Conservation (phyloP, 2,797 vertebrate species). For the Falco concolor region DNA sequence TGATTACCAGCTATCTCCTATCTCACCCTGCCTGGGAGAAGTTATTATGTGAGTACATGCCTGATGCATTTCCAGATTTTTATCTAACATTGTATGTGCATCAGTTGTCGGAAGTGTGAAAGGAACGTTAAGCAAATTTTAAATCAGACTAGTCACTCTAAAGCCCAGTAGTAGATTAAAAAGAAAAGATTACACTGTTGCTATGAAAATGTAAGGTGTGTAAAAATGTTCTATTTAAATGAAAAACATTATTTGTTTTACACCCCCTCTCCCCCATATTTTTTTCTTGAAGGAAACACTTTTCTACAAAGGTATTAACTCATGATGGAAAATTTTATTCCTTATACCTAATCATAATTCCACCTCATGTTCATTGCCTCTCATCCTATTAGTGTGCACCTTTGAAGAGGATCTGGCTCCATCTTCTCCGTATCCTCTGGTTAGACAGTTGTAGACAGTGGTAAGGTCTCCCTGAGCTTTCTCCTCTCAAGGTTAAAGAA, state of each 20-base stretch:
- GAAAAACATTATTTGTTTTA: background rate
- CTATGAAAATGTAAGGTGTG: background rate
- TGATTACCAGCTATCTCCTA: background rate
- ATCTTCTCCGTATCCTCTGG: background rate
- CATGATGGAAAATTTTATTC: background rate
- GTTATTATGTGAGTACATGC: background rate
- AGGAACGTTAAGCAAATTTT: background rate
- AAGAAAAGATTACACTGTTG: background rate
- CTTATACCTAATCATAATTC: background rate
- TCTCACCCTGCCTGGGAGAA: background rate
- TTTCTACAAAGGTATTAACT: background rate
- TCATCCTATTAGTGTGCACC: background rate
- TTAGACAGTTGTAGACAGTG: background rate
- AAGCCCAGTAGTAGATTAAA: background rate
- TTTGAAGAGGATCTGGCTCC: background rate
- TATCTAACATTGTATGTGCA: background rate
- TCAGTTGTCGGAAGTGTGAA: background rate
- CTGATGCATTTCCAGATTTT: background rate
- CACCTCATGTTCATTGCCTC: background rate
- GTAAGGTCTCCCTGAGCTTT: background rate
- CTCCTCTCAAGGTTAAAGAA: background rate
- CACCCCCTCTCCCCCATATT: accelerated
- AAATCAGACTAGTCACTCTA: background rate
- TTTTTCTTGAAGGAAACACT: background rate
- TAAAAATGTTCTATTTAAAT: background rate